Conservation (phyloP, 2,113 vertebrate species). For the Ailuropoda melanoleuca region DNA sequence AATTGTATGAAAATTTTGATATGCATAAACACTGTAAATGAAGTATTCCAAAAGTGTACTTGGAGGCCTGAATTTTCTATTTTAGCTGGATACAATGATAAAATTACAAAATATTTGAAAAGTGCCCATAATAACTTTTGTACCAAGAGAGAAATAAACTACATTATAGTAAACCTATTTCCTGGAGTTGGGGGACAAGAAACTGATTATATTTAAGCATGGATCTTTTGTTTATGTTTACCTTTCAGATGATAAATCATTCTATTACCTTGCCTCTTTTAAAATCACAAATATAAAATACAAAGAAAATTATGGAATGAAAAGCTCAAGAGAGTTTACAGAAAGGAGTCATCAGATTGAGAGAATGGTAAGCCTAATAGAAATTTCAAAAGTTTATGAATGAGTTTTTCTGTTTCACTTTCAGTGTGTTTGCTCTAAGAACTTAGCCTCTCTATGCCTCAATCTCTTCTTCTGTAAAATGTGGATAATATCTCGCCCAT, state of each 20-base stretch:
- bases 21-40: neutral
- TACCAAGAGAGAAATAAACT: neutral
- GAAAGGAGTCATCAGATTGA: constrained; percentile 77
- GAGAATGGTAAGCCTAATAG: constrained; percentile 68
- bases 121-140: neutral
- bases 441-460: neutral
- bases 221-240: constrained; percentile 9
- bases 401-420: neutral
- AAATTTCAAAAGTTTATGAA: neutral
- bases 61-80: neutral
- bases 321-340: constrained; percentile 69
- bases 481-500: neutral
- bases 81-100: neutral
- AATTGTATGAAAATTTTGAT: neutral
- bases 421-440: neutral
- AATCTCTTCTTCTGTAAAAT: neutral
- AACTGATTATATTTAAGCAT: neutral
- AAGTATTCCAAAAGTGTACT: neutral
- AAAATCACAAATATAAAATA: constrained; percentile 77
- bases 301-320: constrained; percentile 70
- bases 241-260: constrained; percentile 77
- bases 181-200: neutral
- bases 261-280: constrained; percentile 76
- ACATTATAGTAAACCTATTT: neutral
- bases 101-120: neutral